Percentiles rank a stretch among this genome's conserved stretches.
Conservation (phyloP, 64 coral and sea anemone species). For the Actinia equina region DNA sequence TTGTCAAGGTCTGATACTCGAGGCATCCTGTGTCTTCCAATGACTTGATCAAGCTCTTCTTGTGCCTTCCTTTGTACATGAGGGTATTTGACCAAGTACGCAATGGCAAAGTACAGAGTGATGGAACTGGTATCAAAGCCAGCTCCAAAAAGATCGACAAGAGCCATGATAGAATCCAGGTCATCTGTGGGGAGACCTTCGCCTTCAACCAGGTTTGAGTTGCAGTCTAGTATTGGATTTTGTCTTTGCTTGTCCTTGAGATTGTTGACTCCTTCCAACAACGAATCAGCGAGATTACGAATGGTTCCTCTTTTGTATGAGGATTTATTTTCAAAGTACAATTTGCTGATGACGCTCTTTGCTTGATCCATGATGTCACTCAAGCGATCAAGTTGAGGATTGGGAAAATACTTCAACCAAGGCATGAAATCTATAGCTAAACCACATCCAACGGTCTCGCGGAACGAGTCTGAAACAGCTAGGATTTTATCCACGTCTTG, state of each 20-base stretch:
- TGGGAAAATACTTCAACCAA: conserved; percentile 56
- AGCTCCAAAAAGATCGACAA: conserved; percentile 72
- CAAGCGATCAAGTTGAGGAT: conserved; percentile 42
- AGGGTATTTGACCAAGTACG: conserved; percentile 65
- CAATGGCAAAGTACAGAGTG: conserved; percentile 55
- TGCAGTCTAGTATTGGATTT: not conserved
- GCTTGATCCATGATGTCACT: not conserved
- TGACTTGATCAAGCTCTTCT: conserved; percentile 60
- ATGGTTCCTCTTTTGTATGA: conserved; percentile 42
- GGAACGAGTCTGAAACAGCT: conserved; percentile 31
- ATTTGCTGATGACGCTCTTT: conserved; percentile 17
- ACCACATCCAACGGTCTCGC: conserved; percentile 34
- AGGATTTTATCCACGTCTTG: conserved; percentile 35
- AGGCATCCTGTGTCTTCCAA: conserved; percentile 47
- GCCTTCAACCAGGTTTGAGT: conserved; percentile 19
- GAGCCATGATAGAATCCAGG: conserved; percentile 29
- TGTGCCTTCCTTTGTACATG: conserved; percentile 51
- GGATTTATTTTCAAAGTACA: conserved; percentile 57
- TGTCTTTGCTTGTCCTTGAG: conserved; percentile 8
- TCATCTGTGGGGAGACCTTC: conserved; percentile 21
- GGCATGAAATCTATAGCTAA: conserved; percentile 70
- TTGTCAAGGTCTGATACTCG: conserved; percentile 48
- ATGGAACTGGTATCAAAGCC: conserved; percentile 71
- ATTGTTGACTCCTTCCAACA: conserved; percentile 39
- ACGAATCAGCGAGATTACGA: conserved; percentile 71